phyloP scores from a whole-genome alignment of 2,888 invertebrate genomes.

The Metopia argyrocephala region DNA sequence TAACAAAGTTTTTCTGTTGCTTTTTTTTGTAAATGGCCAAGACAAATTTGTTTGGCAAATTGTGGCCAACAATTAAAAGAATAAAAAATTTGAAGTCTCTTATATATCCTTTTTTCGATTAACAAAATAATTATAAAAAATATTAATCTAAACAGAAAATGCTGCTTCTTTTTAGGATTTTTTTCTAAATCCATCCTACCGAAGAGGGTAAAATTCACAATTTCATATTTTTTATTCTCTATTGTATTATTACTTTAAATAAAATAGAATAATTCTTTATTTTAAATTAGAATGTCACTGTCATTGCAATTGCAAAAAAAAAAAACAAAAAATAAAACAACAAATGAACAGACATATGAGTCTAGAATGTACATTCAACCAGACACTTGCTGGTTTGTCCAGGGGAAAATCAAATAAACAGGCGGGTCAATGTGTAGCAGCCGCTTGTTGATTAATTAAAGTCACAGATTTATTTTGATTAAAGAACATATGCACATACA shows the following conservation, averaged over 20 bases:
- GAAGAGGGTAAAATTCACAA: neutral
- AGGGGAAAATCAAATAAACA: neutral
- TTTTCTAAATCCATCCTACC: no score
- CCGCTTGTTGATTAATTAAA: slow-evolving; percentile 43
- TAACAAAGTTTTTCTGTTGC: neutral
- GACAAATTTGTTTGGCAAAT: no score
- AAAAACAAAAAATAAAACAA: neutral
- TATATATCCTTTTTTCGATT: neutral
- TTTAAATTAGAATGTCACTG: slow-evolving; percentile 21
- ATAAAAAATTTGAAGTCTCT: neutral
- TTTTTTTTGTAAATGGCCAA: neutral
- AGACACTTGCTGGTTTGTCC: no score
- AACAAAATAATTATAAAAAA: no score
- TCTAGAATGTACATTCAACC: no score
- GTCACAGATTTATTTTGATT: slow-evolving; percentile 42
- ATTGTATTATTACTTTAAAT: neutral
- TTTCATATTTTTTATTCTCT: neutral
- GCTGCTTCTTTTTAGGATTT: no score
- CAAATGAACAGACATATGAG: no score
- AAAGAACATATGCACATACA: slow-evolving; percentile 23
- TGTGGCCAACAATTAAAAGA: no score
- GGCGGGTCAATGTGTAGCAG: neutral
- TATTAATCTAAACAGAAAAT: no score
- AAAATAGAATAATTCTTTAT: neutral
- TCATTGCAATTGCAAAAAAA: slow-evolving; percentile 5